These are phyloP conservation scores for Tenthredo livida DNA, from an alignment of 2,888 invertebrate genomes.

Conservation along the genomic window DNA sequence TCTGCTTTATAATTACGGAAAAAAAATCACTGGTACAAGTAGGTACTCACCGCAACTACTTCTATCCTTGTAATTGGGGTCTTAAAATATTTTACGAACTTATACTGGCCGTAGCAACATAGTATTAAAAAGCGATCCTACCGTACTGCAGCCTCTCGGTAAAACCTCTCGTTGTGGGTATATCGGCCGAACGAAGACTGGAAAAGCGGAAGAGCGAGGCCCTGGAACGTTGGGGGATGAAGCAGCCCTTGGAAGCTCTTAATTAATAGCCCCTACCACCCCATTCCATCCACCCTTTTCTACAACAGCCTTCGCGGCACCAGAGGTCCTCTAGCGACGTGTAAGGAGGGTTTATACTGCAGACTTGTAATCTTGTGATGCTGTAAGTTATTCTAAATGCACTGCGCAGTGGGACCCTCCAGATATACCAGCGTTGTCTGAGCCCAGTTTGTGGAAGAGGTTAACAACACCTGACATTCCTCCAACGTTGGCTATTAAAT, in stretches of 20 bases:
- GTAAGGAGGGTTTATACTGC: constrained; percentile 74
- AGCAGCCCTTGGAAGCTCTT: constrained; percentile 52
- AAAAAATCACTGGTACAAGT: background rate
- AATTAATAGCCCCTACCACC: constrained; percentile 51
- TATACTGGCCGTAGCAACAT: constrained; percentile 24
- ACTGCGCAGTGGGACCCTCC: constrained; percentile 58
- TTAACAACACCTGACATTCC: constrained; percentile 62
- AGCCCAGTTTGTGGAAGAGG: constrained; percentile 34
- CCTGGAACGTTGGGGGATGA: constrained; percentile 34
- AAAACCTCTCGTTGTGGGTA: constrained; percentile 6
- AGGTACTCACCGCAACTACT: constrained; percentile 5
- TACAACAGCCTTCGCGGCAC: constrained; percentile 24
- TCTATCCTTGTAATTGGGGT: constrained; percentile 31
- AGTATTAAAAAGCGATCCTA: constrained; percentile 47
- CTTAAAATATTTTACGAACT: constrained; percentile 48
- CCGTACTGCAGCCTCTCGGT: background rate
- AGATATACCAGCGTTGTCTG: constrained; percentile 40
- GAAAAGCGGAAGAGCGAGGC: constrained; percentile 40
- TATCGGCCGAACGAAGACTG: constrained; percentile 22
- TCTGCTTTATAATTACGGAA: background rate
- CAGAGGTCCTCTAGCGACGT: constrained; percentile 36
- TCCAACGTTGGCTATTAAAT: constrained; percentile 44
- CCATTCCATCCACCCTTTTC: constrained; percentile 47
- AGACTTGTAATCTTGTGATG: constrained; percentile 77
- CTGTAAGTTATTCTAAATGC: constrained; percentile 77